Evolutionary conservation across 2,113 vertebrate genomes (phyloP), one percentile per base, ranked within the genome.

Genomic region (Myodes glareolus): DNA sequence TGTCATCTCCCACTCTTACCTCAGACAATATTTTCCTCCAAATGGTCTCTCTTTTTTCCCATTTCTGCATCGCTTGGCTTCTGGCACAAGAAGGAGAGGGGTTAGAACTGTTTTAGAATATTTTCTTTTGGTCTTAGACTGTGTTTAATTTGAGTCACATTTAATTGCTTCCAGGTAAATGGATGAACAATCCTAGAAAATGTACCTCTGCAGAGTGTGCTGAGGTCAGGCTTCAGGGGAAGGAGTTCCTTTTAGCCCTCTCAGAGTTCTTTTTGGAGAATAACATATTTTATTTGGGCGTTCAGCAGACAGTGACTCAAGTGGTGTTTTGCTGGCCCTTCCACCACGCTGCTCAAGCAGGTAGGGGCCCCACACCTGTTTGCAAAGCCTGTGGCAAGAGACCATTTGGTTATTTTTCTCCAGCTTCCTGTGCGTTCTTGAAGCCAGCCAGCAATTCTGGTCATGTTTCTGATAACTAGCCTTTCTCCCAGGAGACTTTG

Each of bases 91-190:
- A 98, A 97, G 93, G 97, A 98, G 97, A 94, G 95, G 96, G 90
- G 92, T 97, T 91, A 96, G 84, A 33, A 93, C 95, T 97, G 93
- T 97, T 98, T 98, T 98, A 98, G 98, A 84, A 0, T 97, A 97
- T 98, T 98, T 98, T 98, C 97, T 98, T 98, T 98, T 97, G 98
- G 97, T 98, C 97, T 98, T 98, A 96, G 98, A 98, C 98, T 98
- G 97, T 98, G 97, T 98, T 98, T 98, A 97, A 98, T 98, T 97
- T 98, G 98, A 99, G 97, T 99, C 98, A 99, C 97, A 98, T 98
- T 98, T 98, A 98, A 99, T 99, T 98, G 98, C 98, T 98, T 96
- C 98, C 98, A 98, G 95, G 98, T 98, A 99, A 99, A 98, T 95
- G 97, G 98, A 98, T 99, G 98, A 98, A 98, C 98, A 98, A 98